Conservation (phyloP, 2,113 vertebrate species). For the Eonycteris spelaea region DNA sequence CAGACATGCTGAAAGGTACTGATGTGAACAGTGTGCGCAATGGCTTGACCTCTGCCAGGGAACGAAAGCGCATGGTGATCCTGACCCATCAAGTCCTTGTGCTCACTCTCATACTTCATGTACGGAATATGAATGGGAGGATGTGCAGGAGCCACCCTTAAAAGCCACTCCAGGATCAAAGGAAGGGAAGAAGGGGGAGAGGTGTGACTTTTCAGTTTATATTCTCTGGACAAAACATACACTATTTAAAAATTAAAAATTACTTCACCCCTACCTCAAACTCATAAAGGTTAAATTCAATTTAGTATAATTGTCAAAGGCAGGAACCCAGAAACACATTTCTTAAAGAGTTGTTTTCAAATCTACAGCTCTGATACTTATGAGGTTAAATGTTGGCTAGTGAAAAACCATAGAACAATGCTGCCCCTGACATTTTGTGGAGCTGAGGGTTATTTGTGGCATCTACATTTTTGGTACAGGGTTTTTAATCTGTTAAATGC, state of each 20-base stretch:
- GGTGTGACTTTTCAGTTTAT: neutral
- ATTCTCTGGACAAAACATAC: neutral
- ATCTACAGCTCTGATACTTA: neutral
- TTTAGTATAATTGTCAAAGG: neutral
- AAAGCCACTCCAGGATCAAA: neutral
- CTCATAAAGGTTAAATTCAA: neutral
- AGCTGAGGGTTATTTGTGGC: neutral
- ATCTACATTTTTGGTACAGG: too few species aligned
- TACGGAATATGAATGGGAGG: neutral
- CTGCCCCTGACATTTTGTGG: neutral
- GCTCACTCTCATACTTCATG: neutral
- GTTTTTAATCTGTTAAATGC: neutral
- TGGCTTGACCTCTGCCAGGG: neutral
- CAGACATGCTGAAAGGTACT: neutral
- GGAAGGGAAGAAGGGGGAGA: too few species aligned
- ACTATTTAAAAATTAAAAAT: neutral
- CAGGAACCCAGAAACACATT: neutral
- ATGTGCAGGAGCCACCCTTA: neutral
- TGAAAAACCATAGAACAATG: neutral
- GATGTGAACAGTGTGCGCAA: neutral
- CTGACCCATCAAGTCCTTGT: neutral
- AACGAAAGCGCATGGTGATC: neutral
- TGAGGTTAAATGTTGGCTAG: neutral
- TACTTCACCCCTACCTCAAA: neutral
- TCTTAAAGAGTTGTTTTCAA: neutral